Evolutionary conservation across 1,140 invertebrate genomes (phyloP).

Genomic region (Pogonomyrmex barbatus): DNA sequence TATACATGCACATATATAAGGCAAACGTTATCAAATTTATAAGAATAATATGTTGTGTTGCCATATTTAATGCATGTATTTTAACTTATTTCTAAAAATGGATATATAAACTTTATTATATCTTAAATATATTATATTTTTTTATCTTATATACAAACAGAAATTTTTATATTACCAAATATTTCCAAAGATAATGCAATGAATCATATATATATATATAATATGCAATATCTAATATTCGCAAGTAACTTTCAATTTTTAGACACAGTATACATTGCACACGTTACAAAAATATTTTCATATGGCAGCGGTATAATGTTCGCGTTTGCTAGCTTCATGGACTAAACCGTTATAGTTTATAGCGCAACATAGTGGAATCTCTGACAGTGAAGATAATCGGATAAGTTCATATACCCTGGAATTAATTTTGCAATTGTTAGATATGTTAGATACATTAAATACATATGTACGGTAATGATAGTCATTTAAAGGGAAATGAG

Average conservation of each 20-base stretch:
- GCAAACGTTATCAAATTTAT: neutral
- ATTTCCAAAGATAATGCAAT: neutral
- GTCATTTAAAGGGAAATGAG: conserved; percentile 59
- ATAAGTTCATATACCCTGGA: conserved; percentile 46
- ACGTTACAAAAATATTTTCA: conserved; percentile 51
- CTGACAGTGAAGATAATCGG: conserved; percentile 65
- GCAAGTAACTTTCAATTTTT: conserved; percentile 25
- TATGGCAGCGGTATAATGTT: conserved; percentile 23
- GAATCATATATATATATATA: neutral
- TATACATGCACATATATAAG: neutral
- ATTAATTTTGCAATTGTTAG: conserved; percentile 67
- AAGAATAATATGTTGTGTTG: neutral
- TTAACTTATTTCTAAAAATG: neutral
- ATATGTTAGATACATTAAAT: conserved; percentile 8
- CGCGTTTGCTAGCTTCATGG: conserved; percentile 34
- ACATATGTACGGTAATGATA: conserved; percentile 28
- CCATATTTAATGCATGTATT: neutral
- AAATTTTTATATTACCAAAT: neutral
- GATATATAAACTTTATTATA: conserved; percentile 4
- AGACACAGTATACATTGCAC: neutral
- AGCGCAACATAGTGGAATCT: conserved; percentile 27
- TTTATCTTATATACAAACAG: neutral
- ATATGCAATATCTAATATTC: conserved; percentile 13
- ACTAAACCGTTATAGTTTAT: conserved; percentile 29
- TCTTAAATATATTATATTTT: neutral